A percentile compares a stretch with the other conserved stretches of the same genome.
Conservation (phyloP, 2,797 vertebrate species). For the Rhinogobio ventralis region DNA sequence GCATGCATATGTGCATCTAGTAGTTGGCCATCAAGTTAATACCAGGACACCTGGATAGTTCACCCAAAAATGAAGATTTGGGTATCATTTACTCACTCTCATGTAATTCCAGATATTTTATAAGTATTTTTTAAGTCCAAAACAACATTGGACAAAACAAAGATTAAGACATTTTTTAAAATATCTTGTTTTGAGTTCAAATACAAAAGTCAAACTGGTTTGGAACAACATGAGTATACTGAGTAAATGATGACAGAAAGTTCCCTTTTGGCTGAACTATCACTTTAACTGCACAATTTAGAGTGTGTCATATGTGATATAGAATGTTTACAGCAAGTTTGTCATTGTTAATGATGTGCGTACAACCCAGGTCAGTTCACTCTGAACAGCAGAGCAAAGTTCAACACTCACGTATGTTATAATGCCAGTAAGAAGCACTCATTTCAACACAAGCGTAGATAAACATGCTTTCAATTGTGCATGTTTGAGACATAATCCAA, state of each 20-base stretch:
- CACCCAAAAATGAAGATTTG: neutral
- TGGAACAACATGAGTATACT: neutral
- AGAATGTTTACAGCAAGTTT: neutral
- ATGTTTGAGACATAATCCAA: slow-evolving; percentile 17
- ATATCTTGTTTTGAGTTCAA: neutral
- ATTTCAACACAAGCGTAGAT: slow-evolving; percentile 19
- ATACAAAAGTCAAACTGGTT: neutral
- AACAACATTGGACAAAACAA: neutral
- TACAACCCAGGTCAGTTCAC: slow-evolving; percentile 14
- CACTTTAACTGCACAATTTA: neutral
- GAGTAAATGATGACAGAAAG: neutral
- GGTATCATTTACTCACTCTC: neutral
- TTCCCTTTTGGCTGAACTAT: neutral
- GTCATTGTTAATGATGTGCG: neutral
- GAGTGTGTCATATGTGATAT: neutral
- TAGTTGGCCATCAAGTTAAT: slow-evolving; percentile 39
- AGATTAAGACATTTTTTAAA: neutral
- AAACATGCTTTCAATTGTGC: slow-evolving; percentile 61
- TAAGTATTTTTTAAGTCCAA: neutral
- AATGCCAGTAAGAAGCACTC: neutral
- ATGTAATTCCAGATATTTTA: neutral
- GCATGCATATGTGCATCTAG: slow-evolving; percentile 62
- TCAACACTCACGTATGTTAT: neutral
- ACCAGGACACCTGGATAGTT: neutral
- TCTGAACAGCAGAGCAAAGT: neutral